Conservation (phyloP, 2,797 vertebrate species). For the Megaceryle alcyon region DNA sequence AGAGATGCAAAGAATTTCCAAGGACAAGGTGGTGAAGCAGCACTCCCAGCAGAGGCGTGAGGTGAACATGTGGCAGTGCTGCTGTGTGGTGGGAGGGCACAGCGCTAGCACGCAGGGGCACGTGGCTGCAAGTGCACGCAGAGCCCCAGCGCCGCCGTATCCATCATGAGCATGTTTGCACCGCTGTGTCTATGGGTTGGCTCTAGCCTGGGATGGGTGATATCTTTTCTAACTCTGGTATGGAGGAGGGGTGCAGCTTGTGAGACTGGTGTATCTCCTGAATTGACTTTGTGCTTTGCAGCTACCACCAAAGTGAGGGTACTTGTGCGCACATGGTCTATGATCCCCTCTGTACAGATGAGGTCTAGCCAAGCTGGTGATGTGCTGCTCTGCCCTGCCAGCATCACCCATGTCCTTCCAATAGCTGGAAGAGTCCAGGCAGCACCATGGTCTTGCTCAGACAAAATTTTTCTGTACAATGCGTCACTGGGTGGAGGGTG, state of each 20-base stretch:
- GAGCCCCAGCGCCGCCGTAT: rapidly evolving
- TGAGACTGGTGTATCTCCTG: not conserved
- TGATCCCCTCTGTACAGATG: rapidly evolving
- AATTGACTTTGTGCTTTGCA: not conserved
- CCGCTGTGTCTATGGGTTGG: not conserved
- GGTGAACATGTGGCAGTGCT: not conserved
- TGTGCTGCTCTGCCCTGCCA: not conserved
- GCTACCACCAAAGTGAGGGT: too few species aligned
- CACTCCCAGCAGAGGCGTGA: rapidly evolving
- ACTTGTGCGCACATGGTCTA: rapidly evolving
- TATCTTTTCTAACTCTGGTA: not conserved
- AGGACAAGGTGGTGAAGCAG: not conserved
- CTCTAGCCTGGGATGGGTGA: not conserved
- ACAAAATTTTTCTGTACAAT: not conserved
- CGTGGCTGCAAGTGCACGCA: rapidly evolving
- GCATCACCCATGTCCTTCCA: not conserved
- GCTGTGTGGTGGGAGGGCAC: not conserved
- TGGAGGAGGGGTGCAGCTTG: not conserved
- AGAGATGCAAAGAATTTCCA: not conserved
- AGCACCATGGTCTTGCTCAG: not conserved
- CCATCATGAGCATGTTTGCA: rapidly evolving
- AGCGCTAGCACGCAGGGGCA: not conserved
- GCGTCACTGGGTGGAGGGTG: not conserved
- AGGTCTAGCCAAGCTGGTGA: not conserved
- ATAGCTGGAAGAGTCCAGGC: not conserved